These are phyloP conservation scores for Cosmopolites sordidus DNA, from an alignment of 2,888 invertebrate genomes.

Conservation along the genomic window DNA sequence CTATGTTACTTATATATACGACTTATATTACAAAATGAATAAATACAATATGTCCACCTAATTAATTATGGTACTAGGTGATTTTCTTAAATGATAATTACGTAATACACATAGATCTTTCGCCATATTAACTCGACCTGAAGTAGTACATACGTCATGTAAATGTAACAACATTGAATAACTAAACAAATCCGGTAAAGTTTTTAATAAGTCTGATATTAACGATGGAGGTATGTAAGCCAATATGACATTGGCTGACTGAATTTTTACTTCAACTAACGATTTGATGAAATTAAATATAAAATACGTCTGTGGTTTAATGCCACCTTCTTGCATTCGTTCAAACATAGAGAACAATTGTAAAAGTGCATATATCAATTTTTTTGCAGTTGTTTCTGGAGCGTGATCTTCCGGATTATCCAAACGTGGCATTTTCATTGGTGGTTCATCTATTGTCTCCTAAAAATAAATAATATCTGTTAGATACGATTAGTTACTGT, in stretches of 20 bases:
- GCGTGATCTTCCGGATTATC: constrained; percentile 30
- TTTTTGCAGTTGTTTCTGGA: constrained; percentile 31
- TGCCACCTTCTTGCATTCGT: constrained; percentile 60
- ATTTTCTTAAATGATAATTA: constrained; percentile 65
- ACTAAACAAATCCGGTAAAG: constrained; percentile 71
- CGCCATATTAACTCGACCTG: constrained; percentile 80
- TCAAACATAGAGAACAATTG: constrained; percentile 69
- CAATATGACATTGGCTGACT: constrained; percentile 54
- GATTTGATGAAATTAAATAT: constrained; percentile 72
- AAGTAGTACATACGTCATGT: constrained; percentile 71
- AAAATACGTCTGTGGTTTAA: constrained; percentile 80
- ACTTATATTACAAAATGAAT: too few species aligned
- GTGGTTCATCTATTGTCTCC: constrained; percentile 40
- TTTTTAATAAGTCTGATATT: constrained; percentile 74
- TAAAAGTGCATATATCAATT: constrained; percentile 55
- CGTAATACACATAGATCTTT: constrained; percentile 81
- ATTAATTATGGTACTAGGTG: background rate
- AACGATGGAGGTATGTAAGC: constrained; percentile 72
- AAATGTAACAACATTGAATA: constrained; percentile 69
- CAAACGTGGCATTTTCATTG: constrained; percentile 39
- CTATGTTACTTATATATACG: too few species aligned
- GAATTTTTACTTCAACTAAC: constrained; percentile 70
- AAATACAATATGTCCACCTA: too few species aligned
- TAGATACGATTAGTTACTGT: too few species aligned
- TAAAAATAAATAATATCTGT: constrained; percentile 31